Evolutionary conservation across 2,797 vertebrate genomes (phyloP), one percentile per base, ranked within the genome.

Genomic region (Leucoraja ocellata): DNA sequence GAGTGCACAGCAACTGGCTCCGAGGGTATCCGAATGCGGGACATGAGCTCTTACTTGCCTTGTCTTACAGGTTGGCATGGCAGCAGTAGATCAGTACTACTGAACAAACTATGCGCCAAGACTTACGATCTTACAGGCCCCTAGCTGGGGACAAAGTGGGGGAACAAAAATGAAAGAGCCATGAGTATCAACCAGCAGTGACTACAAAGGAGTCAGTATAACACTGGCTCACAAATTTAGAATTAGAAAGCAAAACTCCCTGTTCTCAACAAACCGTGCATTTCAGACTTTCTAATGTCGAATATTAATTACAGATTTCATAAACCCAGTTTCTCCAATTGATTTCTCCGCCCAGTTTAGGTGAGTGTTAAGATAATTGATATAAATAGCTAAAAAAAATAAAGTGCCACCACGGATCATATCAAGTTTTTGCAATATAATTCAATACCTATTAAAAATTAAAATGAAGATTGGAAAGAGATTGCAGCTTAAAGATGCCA

Each of bases 81-180:
- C 96, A 96, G 96, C 96, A 96, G 97, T 96, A 96, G 97, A 95
- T 96, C 96, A 97, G 96, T 95, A 96, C 96, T 97, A 97, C 96
- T 96, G 96, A 97, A 97, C 96, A 97, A 97, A 97, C 95, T 97
- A 97, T 96, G 96, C 96, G 96, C 96, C 96, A 96, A 96, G 97
- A 97, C 96, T 96, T 97, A 97, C 95, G 96, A 97, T 96, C 96
- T 97, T 97, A 97, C 96, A 94, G 96, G 96, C 96, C 97, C 96
- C 96, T 97, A 97, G 96, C 97, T 97, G 96, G 97, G 96, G 96
- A 97, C 96, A 97, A 96, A 97, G 96, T 97, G 96, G 96, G 96
- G 96, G 96, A 95, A 97, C 96, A 97, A 97, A 95, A 97, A 96
- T 96, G 96, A 97, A 96, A 97, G 95, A 97, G 94, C 96, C 95